Percentiles rank a stretch among this genome's conserved stretches.
Evolutionary conservation across 2,797 vertebrate genomes (phyloP).

Genomic region (Gouania willdenowi): DNA sequence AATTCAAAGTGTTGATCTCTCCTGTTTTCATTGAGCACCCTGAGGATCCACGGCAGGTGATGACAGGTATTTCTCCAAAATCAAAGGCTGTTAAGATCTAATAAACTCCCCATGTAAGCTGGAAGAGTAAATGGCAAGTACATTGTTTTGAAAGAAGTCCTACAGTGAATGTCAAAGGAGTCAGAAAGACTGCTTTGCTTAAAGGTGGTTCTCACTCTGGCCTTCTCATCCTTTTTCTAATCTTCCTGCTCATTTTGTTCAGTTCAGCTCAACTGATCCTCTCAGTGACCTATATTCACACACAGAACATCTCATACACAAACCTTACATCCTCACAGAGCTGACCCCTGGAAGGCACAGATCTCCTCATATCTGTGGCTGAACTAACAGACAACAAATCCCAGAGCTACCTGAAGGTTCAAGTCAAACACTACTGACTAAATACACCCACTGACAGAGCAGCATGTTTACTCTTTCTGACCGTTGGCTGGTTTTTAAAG

Average conservation of each 20-base stretch:
- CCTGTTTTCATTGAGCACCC: slow-evolving; percentile 10
- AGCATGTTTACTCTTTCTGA: slow-evolving; percentile 1
- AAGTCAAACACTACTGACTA: slow-evolving; percentile 18
- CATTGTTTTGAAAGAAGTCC: slow-evolving; percentile 1
- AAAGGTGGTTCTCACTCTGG: background rate
- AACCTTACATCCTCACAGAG: background rate
- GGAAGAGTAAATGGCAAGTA: background rate
- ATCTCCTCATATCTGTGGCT: slow-evolving; percentile 30
- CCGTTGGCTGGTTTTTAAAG: too few relatives aligned
- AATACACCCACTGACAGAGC: slow-evolving; percentile 24
- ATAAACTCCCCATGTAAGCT: background rate
- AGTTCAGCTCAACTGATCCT: slow-evolving; percentile 26
- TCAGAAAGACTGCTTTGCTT: background rate
- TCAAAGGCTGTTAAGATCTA: background rate
- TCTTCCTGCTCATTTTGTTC: slow-evolving; percentile 17
- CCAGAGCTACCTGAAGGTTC: slow-evolving; percentile 19
- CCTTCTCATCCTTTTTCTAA: slow-evolving; percentile 10
- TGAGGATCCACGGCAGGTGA: background rate
- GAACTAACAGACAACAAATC: slow-evolving; percentile 24
- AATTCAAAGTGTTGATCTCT: slow-evolving; percentile 41
- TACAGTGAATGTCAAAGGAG: background rate
- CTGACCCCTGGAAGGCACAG: slow-evolving; percentile 12
- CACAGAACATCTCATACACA: background rate
- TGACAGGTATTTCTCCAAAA: background rate
- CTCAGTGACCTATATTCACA: background rate